Conservation (phyloP, 2,888 invertebrate species). For the Hypselothyrea guttata region DNA sequence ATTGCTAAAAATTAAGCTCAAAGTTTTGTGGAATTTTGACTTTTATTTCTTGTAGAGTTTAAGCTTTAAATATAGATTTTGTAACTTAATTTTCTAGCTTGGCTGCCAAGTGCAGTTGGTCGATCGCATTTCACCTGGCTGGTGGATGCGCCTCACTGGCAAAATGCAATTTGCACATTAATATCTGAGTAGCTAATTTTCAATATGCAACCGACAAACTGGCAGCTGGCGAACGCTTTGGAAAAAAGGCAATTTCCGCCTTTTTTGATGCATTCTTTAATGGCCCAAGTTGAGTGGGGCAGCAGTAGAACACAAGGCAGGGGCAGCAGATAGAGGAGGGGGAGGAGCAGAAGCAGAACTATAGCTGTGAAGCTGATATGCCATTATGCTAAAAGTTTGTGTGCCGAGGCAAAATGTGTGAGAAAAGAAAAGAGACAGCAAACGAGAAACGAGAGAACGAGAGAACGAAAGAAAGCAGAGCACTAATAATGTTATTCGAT, state of each 20-base stretch:
- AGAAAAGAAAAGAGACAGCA: slow-evolving; percentile 12
- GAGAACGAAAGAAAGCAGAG: slow-evolving; percentile 5
- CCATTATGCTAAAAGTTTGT: slow-evolving; percentile 62
- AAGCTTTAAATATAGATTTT: neutral
- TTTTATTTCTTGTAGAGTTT: too few species aligned
- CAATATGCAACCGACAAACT: slow-evolving; percentile 60
- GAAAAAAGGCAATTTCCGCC: slow-evolving; percentile 65
- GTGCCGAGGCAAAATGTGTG: slow-evolving; percentile 39
- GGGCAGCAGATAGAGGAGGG: neutral
- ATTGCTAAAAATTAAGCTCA: too few species aligned
- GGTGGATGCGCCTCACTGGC: slow-evolving; percentile 43
- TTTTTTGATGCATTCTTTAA: slow-evolving; percentile 56
- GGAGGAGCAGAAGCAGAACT: too few species aligned
- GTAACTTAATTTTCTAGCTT: neutral
- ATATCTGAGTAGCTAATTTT: slow-evolving; percentile 65
- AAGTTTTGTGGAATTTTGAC: too few species aligned
- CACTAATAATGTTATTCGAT: slow-evolving; percentile 47
- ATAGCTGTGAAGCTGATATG: slow-evolving; percentile 39
- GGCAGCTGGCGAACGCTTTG: slow-evolving; percentile 53
- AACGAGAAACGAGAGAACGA: neutral
- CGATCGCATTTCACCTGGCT: slow-evolving; percentile 13
- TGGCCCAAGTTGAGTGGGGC: slow-evolving; percentile 37
- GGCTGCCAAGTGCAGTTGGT: neutral
- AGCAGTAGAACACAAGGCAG: neutral
- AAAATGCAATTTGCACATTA: slow-evolving; percentile 61